Percentiles rank a stretch among this genome's conserved stretches.
Evolutionary conservation across 2,888 invertebrate species (phyloP).

Genomic region (Adelphocoris suturalis): DNA sequence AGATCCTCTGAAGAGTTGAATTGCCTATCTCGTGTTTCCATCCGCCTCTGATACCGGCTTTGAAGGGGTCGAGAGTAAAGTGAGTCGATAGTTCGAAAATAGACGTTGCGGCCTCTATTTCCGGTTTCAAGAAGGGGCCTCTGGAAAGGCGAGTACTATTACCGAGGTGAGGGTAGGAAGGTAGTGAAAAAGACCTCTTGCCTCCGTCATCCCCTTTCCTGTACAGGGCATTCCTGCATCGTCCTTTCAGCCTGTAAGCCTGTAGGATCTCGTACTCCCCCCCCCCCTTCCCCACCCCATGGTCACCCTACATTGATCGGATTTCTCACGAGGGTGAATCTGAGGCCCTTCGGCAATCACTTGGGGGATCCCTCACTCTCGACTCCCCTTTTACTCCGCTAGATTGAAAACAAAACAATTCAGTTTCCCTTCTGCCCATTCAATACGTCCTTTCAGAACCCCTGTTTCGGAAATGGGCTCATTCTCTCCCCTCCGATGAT

Average conservation of each 20-base stretch:
- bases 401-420: slow-evolving; percentile 58
- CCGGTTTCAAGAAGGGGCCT: not conserved
- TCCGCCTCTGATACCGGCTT: not conserved
- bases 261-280: not conserved
- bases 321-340: slow-evolving; percentile 53
- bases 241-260: not conserved
- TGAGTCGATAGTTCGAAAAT: slow-evolving; percentile 27
- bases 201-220: not conserved
- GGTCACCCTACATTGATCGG: slow-evolving; percentile 14
- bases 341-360: not conserved
- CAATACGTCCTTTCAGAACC: slow-evolving; percentile 47
- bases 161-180: not conserved
- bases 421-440: slow-evolving; percentile 18
- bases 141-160: not conserved
- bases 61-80: not conserved
- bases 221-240: not conserved
- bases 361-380: slow-evolving; percentile 40
- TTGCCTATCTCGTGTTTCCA: not conserved
- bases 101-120: slow-evolving; percentile 11
- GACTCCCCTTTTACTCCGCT: not conserved
- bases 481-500: not conserved
- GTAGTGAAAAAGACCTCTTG: slow-evolving; percentile 2
- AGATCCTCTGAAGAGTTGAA: not conserved
- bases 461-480: slow-evolving; percentile 1
- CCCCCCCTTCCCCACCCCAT: not conserved